A percentile compares a stretch with the other conserved stretches of the same genome.
Evolutionary conservation across 2,888 invertebrate species (phyloP).

Genomic region (Prenolepis imparis): DNA sequence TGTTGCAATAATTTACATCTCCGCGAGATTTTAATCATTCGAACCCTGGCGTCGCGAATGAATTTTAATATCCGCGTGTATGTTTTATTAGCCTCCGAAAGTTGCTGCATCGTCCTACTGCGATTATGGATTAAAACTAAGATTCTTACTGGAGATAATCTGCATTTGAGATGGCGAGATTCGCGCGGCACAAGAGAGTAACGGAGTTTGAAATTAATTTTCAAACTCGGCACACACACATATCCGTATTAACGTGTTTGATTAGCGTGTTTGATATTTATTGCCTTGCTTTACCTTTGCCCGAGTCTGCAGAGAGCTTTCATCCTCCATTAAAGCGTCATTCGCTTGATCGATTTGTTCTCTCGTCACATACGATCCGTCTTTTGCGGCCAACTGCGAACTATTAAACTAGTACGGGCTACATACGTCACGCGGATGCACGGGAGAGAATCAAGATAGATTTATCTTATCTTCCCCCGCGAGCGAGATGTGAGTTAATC

Average conservation of each 20-base stretch:
- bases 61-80: slow-evolving; percentile 1
- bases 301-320: not conserved
- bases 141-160: slow-evolving; percentile 9
- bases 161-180: not conserved
- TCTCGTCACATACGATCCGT: slow-evolving; percentile 36
- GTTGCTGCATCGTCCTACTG: not conserved
- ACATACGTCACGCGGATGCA: not conserved
- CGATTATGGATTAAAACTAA: slow-evolving; percentile 33
- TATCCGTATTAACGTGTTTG: not conserved
- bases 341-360: slow-evolving; percentile 41
- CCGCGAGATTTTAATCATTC: not conserved
- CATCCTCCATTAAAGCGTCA: slow-evolving; percentile 46
- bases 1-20: not conserved
- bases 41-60: not conserved
- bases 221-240: not conserved
- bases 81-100: not conserved
- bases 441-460: slow-evolving; percentile 25
- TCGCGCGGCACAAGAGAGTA: not conserved
- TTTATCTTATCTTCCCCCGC: slow-evolving; percentile 20
- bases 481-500: slow-evolving; percentile 11
- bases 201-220: slow-evolving; percentile 24
- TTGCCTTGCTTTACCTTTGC: not conserved
- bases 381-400: slow-evolving; percentile 32
- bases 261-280: slow-evolving; percentile 23
- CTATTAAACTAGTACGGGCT: slow-evolving; percentile 27